phyloP scores from a whole-genome alignment of 2,888 invertebrate species.

The Chaetogeoica ovagalla region DNA sequence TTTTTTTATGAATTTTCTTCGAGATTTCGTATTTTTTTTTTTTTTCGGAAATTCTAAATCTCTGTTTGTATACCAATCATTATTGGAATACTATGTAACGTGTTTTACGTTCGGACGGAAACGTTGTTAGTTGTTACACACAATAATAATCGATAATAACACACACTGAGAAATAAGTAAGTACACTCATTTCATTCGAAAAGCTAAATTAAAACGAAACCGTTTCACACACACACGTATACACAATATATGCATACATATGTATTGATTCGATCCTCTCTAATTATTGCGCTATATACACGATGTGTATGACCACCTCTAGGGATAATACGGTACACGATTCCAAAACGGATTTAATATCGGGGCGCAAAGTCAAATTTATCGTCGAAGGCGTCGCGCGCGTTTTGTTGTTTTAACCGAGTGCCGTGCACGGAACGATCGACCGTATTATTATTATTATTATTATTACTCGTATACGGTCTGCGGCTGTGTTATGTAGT shows the following conservation, averaged over 20 bases:
- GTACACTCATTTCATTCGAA: too few species aligned
- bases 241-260: too few species aligned
- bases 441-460: neutral
- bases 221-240: neutral
- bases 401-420: slow-evolving; percentile 4
- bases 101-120: too few species aligned
- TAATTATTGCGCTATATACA: neutral
- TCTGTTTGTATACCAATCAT: too few species aligned
- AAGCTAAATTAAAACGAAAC: neutral
- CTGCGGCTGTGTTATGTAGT: neutral
- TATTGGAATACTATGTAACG: too few species aligned
- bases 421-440: neutral
- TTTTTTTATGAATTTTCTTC: too few species aligned
- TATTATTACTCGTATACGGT: too few species aligned
- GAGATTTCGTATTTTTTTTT: too few species aligned
- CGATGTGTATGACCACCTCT: neutral
- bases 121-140: too few species aligned
- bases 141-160: too few species aligned
- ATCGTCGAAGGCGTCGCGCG: neutral
- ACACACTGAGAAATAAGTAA: too few species aligned
- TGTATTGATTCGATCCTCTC: neutral
- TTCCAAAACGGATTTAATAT: neutral
- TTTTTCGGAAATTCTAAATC: too few species aligned
- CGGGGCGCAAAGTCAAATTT: neutral
- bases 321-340: neutral